These are phyloP conservation scores for Epinotia nisella DNA, from an alignment of 2,888 invertebrate species.

Conservation along the genomic window DNA sequence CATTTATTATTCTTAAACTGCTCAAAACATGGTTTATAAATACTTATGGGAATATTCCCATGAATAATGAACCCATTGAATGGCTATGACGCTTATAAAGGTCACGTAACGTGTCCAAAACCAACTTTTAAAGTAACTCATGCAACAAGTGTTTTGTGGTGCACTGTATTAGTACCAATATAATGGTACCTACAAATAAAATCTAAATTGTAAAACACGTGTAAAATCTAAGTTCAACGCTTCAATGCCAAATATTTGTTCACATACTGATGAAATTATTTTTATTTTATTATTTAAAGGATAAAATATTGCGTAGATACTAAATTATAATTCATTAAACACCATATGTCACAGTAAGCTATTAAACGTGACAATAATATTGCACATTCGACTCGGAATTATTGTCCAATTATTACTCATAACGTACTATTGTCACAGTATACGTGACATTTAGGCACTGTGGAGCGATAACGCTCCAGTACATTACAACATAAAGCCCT, in stretches of 20 bases:
- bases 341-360: background rate
- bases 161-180: no score
- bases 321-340: background rate
- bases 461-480: slow-evolving; percentile 9
- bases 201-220: background rate
- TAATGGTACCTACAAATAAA: no score
- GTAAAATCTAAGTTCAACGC: background rate
- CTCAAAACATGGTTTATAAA: background rate
- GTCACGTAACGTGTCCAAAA: background rate
- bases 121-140: background rate
- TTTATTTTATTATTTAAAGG: no score
- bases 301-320: background rate
- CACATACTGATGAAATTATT: no score
- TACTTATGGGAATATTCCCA: background rate
- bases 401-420: slow-evolving; percentile 33
- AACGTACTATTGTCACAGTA: background rate
- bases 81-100: background rate
- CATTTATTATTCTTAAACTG: background rate
- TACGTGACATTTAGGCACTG: slow-evolving; percentile 27
- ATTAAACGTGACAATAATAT: slow-evolving; percentile 20
- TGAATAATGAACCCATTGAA: no score
- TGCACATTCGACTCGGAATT: slow-evolving; percentile 13
- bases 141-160: background rate
- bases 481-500: slow-evolving; percentile 42
- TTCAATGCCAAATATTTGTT: background rate